Evolutionary conservation across 2,113 vertebrate genomes (phyloP), one percentile per base, ranked within the genome.

Genomic region (Etheostoma cragini): DNA sequence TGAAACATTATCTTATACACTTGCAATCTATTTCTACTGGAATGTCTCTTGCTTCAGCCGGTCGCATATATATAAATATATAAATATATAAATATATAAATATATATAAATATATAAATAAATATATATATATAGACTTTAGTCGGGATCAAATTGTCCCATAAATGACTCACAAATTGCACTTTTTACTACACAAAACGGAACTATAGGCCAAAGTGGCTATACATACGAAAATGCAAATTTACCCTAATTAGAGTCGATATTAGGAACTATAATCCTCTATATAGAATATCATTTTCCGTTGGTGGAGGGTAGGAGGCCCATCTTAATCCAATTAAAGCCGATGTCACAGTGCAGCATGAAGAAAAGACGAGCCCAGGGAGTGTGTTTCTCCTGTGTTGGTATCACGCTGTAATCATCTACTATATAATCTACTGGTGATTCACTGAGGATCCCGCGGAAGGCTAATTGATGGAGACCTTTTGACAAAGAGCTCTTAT

Each of bases 1-100:
- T 93, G 94, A 95, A 95, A 95, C 91, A 93, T 93, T 93, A 95
- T 92, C 92, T 93, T 95, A 91, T 96, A 91, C n/a, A 65, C 24
- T n/a, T 26, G 17, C 33, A 17, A 8, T 33, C 8, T 3, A 15
- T 16, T 47, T 65, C 2, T 57, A 19, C 16, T 47, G 26, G 6
- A 60, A 19, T 15, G 10, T 11, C 4, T 16, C 12, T 74, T 4
- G 19, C 47, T 38, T 62, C 17, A 19, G 17, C 56, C 14, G 2
- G 13, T 65, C 14, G 6, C 0, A 38, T 1, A 38, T 38, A 8
- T 38, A 38, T 10, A 38, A 8, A 38, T 38, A 38, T 38, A 38
- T 38, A 38, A 8, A 38, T 38, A 38, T 38, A 38, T 38, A 38
- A 8, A 38, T 38, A 38, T 38, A 38, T 38, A 38, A 8, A 38